Base-by-base conservation (phyloP, 2,113 vertebrate species). In the Centropus bengalensis region DNA sequence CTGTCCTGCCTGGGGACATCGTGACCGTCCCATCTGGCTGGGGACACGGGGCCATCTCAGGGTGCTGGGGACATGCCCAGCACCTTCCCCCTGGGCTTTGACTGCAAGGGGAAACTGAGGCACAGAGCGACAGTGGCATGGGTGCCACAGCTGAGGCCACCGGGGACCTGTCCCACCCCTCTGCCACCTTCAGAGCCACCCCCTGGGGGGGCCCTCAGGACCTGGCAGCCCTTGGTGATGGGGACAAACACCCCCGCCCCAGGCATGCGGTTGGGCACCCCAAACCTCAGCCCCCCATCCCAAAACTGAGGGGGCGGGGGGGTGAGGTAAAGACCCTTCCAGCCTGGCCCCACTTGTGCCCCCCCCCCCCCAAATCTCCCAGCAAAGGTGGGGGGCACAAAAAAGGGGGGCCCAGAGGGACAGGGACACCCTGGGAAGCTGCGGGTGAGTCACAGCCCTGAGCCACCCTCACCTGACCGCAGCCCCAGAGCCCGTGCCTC, bases 61-160 rank as follows among this genome's bases (percentile, higher is more conserved):
- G 13, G 77, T 2, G 67, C 47, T 10, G 28, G 33, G 80, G 70
- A 38, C 8, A 2, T 36, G 66, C 13, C 76, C 76, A 12, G 18
- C 2, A 32, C 76, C 70, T 28, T 51, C 55, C 44, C 12, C 13
- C 10, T 27, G 42, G 32, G 38, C 7, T 30, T 18, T 6, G 38
- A 8, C 13, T 3, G 4, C 9, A 4, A 14, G 17, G 78, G 78
- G 68, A 75, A 83, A 80, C 67, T 52, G 88, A 88, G 81, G 75
- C 75, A 56, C 12, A 4, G 73, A 3, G 30, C 5, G 12, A 18
- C 12, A 1, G 22, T 1, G 38, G 56, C 1, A 2, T 3, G 36
- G 17, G 17, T 1, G 54, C 4, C 79, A 11, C 67, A 42, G n/a
- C n/a, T 24, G n/a, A 3, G 4, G 6, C 14, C 9, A 44, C 16